Evolutionary conservation across 1,140 invertebrate genomes (phyloP), one percentile per base, ranked within the genome.

Genomic region (Pachyrhynchus sulphureomaculatus): DNA sequence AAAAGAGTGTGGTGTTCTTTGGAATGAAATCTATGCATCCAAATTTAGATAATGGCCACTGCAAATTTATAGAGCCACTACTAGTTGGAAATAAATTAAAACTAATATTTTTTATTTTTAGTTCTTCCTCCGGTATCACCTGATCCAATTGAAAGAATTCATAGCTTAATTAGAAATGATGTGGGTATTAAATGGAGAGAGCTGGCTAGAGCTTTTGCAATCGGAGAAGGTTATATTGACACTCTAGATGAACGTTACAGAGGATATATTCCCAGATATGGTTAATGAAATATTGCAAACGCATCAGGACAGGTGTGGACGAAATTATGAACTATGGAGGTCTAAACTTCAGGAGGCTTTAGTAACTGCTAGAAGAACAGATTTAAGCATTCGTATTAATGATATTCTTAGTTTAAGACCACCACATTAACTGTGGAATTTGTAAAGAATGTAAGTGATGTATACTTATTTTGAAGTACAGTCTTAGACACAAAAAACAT

Each of bases 131-230:
- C n/a, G n/a, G n/a, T n/a, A n/a, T n/a, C 32, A 24, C 3, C 5
- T 4, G 45, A 44, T 29, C 24, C 17, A 15, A 23, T 52, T 21
- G 47, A 32, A 24, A 45, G 52, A 29, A 59, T 45, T 12, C 24
- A 64, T 54, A 18, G 51, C 17, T 9, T 44, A 13, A 65, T 69
- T 23, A 48, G 36, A 24, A 9, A n/a, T 9, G 52, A 62, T 6
- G 67, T 69, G 10, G 67, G 67, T 8, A 13, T 36, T 21, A 57
- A 62, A 29, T 69, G 67, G 67, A 58, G 45, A 9, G 62, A 69
- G 34, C 57, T 69, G 4, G 67, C 67, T 15, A 32, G 65, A 33
- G 55, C 42, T 15, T 37, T 69, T 18, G 6, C 17, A 13, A 33
- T 69, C 13, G 15, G 26, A 9, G 65, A 69, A 55, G 65, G 67